Evolutionary conservation across 2,888 invertebrate genomes (phyloP).

Genomic region (Antheraea assamensis): DNA sequence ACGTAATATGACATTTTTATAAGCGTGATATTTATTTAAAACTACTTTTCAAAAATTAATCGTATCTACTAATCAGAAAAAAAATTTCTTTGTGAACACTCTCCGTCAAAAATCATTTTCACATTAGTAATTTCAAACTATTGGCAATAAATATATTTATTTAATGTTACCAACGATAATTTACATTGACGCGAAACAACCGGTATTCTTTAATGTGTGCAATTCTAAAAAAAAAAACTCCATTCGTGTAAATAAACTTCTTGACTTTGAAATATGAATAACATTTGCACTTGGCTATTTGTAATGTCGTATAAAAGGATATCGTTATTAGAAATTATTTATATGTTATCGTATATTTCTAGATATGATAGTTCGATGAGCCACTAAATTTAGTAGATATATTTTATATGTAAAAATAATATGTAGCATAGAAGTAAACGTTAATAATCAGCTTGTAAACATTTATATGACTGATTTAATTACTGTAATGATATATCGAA

Average conservation of each 20-base stretch:
- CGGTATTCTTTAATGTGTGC: neutral
- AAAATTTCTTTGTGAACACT: neutral
- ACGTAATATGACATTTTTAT: neutral
- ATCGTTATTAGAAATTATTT: neutral
- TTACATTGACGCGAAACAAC: neutral
- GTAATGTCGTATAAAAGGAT: neutral
- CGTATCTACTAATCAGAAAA: neutral
- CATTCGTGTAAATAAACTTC: neutral
- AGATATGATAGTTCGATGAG: neutral
- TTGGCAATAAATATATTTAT: neutral
- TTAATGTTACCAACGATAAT: neutral
- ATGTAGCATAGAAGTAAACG: neutral
- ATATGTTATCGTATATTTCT: neutral
- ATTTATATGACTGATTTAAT: neutral
- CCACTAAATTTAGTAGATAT: neutral
- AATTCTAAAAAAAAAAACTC: neutral
- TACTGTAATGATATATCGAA: too few relatives aligned
- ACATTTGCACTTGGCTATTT: neutral
- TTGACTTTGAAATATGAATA: slow-evolving; percentile 2
- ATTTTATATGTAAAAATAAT: neutral
- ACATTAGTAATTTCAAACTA: neutral
- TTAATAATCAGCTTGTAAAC: neutral
- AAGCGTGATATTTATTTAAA: neutral
- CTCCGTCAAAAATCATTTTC: neutral
- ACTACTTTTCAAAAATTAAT: neutral